A percentile compares a stretch with the other conserved stretches of the same genome.
Evolutionary conservation across 2,113 vertebrate genomes (phyloP).

Genomic region (Catharus bicknelli): DNA sequence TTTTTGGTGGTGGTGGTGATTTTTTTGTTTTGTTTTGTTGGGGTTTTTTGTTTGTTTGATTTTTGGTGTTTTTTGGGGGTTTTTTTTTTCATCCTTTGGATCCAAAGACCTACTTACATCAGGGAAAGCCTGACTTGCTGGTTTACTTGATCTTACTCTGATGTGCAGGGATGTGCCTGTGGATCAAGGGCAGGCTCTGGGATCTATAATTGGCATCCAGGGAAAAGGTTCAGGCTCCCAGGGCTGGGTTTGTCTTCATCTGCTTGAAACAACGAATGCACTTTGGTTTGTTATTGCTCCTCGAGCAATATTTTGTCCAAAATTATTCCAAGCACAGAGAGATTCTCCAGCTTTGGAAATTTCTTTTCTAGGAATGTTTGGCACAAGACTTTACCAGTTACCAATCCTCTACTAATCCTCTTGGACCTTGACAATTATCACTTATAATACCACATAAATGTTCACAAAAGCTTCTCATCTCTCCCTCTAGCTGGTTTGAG

Average conservation of each 20-base stretch:
- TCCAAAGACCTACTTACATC: not conserved
- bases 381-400: not conserved
- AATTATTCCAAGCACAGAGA: not conserved
- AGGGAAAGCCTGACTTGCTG: not conserved
- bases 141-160: not conserved
- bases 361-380: not conserved
- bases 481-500: not conserved
- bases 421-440: not conserved
- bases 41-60: too few relatives aligned
- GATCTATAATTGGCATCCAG: not conserved
- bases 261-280: not conserved
- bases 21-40: too few relatives aligned
- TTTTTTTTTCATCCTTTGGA: not conserved
- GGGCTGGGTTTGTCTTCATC: not conserved
- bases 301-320: not conserved
- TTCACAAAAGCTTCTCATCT: not conserved
- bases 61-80: too few relatives aligned
- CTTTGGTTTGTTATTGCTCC: not conserved
- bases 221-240: not conserved
- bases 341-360: not conserved
- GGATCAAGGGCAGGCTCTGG: not conserved
- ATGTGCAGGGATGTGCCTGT: not conserved
- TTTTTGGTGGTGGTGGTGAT: too few relatives aligned
- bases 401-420: not conserved
- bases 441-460: not conserved